Base-by-base conservation (phyloP, 2,888 invertebrate genomes). In the Leptinotarsa peninsularis region DNA sequence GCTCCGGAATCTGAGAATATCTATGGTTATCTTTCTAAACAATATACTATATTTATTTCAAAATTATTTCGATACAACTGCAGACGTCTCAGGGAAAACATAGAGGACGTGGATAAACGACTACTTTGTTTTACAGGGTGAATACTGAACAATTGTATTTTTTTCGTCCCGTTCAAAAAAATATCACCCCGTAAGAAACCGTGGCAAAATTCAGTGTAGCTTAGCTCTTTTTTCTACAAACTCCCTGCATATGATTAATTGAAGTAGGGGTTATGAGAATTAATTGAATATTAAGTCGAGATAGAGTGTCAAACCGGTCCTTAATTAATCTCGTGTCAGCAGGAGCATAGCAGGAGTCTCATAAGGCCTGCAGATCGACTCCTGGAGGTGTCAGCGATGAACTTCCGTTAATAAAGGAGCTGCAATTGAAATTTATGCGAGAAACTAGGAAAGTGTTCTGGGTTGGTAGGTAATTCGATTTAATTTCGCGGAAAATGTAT, bases 251-350 rank as follows among this genome's bases (percentile, higher is more conserved):
- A 83, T 83, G 82, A 83, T 83, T 82, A 82, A 83, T 83, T 82
- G 81, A 81, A 82, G 79, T 77, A 78, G 82, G 43, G 43, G 81
- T 79, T 81, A 81, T 80, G 79, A 79, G 80, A 82, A 83, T 81
- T 82, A 82, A 83, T 83, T 81, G 81, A 82, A 82, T 82, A 81
- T 82, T 78, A 78, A 79, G 78, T 75, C 77, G 76, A 67, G 76
- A 77, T 75, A 73, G 74, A 67, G 71, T 72, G 75, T 79, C 76
- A 77, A 80, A 80, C 76, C 73, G 74, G 76, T 71, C 81, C 78
- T 81, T 82, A 82, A 82, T 82, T 82, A 82, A 83, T 82, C 76
- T 78, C 76, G 74, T 80, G 81, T 79, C 79, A 80, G 76, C 78
- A 66, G 66, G 74, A 73, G 71, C 56, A 43, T 63, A n/a, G 63